Conservation (phyloP, 2,797 vertebrate species). For the Phyllotis vaccarum region DNA sequence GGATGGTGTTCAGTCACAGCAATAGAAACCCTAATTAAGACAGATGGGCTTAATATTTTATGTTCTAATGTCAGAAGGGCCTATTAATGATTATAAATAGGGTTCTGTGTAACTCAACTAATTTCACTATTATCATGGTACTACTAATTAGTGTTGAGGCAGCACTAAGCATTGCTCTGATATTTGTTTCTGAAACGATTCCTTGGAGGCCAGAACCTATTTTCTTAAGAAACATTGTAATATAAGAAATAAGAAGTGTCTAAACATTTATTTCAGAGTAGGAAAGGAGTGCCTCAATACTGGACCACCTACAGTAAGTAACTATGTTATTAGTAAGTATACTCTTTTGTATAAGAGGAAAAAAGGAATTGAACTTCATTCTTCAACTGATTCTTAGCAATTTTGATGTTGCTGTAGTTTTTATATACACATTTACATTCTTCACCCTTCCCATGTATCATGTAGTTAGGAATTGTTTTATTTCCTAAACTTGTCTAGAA, state of each 20-base stretch:
- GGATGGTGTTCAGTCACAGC: background rate
- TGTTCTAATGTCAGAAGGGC: background rate
- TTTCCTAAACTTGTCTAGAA: background rate
- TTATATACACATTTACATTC: background rate
- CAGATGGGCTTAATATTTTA: constrained; percentile 28
- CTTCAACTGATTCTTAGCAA: background rate
- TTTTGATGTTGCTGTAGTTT: background rate
- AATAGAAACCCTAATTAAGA: background rate
- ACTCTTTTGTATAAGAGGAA: background rate
- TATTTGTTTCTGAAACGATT: constrained; percentile 18
- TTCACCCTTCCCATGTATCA: background rate
- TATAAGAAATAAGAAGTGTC: background rate
- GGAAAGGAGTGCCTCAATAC: background rate
- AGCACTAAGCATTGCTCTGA: background rate
- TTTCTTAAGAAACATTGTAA: constrained; percentile 17
- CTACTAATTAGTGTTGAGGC: constrained; percentile 9
- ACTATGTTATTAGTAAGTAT: background rate
- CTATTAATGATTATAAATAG: constrained; percentile 8
- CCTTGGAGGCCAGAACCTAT: constrained; percentile 4
- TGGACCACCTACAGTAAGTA: background rate
- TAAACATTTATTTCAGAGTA: background rate
- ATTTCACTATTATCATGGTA: constrained; percentile 19
- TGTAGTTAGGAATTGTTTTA: constrained; percentile 6
- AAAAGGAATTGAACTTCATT: background rate
- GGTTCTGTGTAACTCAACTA: background rate